Evolutionary conservation across 2,113 vertebrate genomes (phyloP).

Genomic region (Pedetes capensis): DNA sequence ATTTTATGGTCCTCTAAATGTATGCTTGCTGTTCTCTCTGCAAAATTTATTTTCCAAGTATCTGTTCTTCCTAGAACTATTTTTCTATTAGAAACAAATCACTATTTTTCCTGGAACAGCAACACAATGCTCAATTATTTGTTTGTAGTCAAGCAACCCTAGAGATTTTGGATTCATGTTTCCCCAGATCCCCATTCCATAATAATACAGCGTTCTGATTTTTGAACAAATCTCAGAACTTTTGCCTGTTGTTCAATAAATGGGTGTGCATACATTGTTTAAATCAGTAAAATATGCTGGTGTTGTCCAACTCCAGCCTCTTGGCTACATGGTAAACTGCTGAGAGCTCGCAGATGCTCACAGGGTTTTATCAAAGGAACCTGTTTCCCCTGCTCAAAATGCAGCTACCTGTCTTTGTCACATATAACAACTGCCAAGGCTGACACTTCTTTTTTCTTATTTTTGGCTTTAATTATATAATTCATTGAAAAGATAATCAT

Average conservation of each 20-base stretch:
- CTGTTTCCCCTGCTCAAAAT: background rate
- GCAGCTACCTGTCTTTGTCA: background rate
- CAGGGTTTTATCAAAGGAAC: background rate
- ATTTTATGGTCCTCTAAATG: slow-evolving; percentile 37
- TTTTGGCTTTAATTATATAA: slow-evolving; percentile 14
- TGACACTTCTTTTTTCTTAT: background rate
- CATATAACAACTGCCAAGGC: background rate
- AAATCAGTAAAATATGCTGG: background rate
- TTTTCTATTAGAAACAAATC: slow-evolving; percentile 50
- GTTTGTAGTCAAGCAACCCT: slow-evolving; percentile 20
- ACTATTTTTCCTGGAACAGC: slow-evolving; percentile 52
- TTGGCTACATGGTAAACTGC: background rate
- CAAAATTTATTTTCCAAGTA: slow-evolving; percentile 60
- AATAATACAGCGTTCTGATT: slow-evolving; percentile 36
- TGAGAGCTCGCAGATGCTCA: background rate
- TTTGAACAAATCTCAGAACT: slow-evolving; percentile 21
- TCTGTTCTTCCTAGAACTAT: slow-evolving; percentile 54
- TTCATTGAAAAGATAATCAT: background rate
- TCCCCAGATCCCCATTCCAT: background rate
- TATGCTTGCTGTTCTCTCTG: slow-evolving; percentile 27
- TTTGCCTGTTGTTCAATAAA: slow-evolving; percentile 25
- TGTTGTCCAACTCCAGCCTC: background rate
- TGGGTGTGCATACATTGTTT: background rate
- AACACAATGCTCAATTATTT: slow-evolving; percentile 15
- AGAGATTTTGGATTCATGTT: slow-evolving; percentile 40